phyloP scores from a whole-genome alignment of 1,140 invertebrate genomes.

The Augochlora pura region DNA sequence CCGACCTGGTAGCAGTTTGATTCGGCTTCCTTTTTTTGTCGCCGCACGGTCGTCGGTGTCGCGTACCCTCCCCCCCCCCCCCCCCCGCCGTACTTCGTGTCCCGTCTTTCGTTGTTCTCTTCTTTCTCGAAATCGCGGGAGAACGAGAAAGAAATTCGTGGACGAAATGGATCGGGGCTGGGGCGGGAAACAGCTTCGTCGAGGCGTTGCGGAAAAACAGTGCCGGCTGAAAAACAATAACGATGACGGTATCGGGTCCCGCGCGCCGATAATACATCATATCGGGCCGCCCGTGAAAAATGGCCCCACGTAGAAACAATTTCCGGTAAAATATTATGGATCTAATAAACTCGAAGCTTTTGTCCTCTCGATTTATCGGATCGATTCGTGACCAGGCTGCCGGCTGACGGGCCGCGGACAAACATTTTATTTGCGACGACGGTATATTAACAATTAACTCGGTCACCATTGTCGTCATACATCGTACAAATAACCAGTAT shows the following conservation, averaged over 20 bases:
- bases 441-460: constrained; percentile 19
- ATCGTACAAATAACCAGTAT: background rate
- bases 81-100: too few species aligned
- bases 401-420: background rate
- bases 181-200: background rate
- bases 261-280: constrained; percentile 22
- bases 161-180: background rate
- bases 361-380: constrained; percentile 46
- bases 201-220: background rate
- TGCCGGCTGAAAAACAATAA: constrained; percentile 45
- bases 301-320: constrained; percentile 25
- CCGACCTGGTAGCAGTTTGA: constrained; percentile 34
- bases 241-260: constrained; percentile 25
- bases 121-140: too few species aligned
- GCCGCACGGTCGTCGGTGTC: too few species aligned
- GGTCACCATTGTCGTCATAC: background rate
- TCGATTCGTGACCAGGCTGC: background rate
- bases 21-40: constrained; percentile 16
- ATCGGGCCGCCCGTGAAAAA: constrained; percentile 25
- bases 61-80: background rate
- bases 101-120: too few species aligned
- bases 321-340: constrained; percentile 52
- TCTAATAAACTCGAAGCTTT: constrained; percentile 49
- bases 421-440: constrained; percentile 48
- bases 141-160: background rate